Conservation (phyloP, 2,797 vertebrate genomes). For the Tokudaia muenninki region DNA sequence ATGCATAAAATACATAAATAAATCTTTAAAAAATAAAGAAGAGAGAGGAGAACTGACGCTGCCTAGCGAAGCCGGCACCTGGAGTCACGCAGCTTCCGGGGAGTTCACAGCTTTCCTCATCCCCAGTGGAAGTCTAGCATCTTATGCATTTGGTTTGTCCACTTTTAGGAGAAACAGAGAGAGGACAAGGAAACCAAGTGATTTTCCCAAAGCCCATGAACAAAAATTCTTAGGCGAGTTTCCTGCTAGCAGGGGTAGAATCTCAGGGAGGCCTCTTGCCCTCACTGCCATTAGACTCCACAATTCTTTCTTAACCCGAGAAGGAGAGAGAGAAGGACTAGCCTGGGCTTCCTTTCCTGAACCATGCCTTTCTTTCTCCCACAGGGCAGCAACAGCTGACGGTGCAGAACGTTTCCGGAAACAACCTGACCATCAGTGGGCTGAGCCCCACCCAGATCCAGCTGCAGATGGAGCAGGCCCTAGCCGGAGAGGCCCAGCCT, state of each 20-base stretch:
- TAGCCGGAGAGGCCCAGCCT: conserved; percentile 93
- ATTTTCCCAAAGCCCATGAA: conserved; percentile 13
- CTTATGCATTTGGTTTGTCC: not conserved
- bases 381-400: conserved; percentile 98
- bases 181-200: not conserved
- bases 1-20: not conserved
- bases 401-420: conserved; percentile 94
- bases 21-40: too few relatives aligned
- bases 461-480: conserved; percentile 96
- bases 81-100: not conserved
- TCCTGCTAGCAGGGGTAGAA: not conserved
- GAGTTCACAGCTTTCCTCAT: not conserved
- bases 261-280: not conserved
- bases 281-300: not conserved
- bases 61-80: not conserved
- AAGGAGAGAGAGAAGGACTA: not conserved
- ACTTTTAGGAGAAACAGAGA: not conserved
- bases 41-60: not conserved
- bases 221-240: not conserved
- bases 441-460: conserved; percentile 92
- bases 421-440: conserved; percentile 94
- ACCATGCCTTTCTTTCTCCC: not conserved
- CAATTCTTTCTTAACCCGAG: not conserved
- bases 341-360: not conserved
- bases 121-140: not conserved